Percentiles rank a stretch among this genome's conserved stretches.
These are phyloP conservation scores for Paradoxurus hermaphroditus DNA, from an alignment of 2,113 vertebrate genomes.

Conservation along the genomic window DNA sequence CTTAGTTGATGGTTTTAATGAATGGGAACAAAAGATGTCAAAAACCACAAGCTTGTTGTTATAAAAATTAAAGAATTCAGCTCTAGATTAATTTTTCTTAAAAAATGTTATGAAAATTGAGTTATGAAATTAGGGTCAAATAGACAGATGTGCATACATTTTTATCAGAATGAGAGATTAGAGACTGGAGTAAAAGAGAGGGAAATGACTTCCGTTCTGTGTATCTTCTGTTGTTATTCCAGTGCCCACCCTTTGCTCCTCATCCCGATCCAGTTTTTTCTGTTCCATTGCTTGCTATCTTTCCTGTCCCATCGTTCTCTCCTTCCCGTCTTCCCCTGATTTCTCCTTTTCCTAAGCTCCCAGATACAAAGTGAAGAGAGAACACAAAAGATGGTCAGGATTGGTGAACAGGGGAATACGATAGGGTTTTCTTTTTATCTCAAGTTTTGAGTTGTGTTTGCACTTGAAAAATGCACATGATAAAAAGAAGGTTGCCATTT, in stretches of 20 bases:
- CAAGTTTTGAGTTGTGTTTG: background rate
- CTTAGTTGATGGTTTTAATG: background rate
- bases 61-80: conserved; percentile 7
- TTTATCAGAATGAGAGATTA: background rate
- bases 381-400: background rate
- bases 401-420: background rate
- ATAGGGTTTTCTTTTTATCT: background rate
- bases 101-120: background rate
- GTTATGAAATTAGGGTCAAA: background rate
- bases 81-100: background rate
- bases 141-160: background rate
- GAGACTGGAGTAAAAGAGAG: background rate
- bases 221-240: background rate
- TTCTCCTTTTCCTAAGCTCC: background rate
- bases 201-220: background rate
- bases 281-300: background rate
- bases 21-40: background rate
- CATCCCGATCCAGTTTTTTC: background rate
- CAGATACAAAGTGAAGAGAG: background rate
- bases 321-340: background rate
- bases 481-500: background rate
- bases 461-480: background rate
- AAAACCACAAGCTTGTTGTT: background rate
- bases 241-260: background rate
- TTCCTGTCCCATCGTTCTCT: background rate